Base-by-base conservation (phyloP, 2,888 invertebrate species). In the Byasa hedistus region DNA sequence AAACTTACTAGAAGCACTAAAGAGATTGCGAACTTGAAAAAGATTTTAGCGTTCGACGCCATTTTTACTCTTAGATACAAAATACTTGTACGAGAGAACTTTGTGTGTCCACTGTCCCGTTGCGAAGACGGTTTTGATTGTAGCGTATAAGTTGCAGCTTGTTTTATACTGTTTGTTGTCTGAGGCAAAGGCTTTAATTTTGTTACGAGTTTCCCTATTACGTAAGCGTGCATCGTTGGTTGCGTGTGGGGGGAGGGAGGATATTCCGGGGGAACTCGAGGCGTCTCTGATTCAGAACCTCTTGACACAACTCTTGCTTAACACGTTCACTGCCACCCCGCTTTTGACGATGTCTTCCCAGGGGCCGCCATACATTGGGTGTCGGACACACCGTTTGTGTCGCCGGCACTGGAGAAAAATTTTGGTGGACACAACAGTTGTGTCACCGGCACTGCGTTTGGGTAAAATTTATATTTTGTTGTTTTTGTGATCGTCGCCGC, bases 121-220 rank as follows among this genome's bases (percentile, higher is more conserved):
- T 60, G 44, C 56, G 39, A 32, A 59, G 56, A 60, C 44, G 17
- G 39, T 10, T 59, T 27, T 54, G 39, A 64, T 21, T 59, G n/a
- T n/a, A 23, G 19, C 3, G 4, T 7, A 19, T 15, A 21, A 48
- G 32, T 52, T 12, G 19, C 4, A 7, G 22, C 57, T 27, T 36
- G 64, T 59, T 64, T 36, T 64, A 64, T 64, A 52, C 36, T 22
- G 10, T 15, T 48, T 51, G 51, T 27, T 32, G 52, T 39, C 54
- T 44, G 27, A 51, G 39, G 17, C 22, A 55, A 65, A 32, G 27
- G 39, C 21, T 59, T 39, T 59, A 44, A 54, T 39, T 59, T 22
- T 17, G 7, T 59, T 39, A 55, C 39, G 39, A 44, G 59, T 54
- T 52, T 59, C 59, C 64, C 54, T 59, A 64, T 65, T 24, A 65